Base-by-base conservation (phyloP, 1,140 invertebrate species). In the Ostrea denselamellosa region DNA sequence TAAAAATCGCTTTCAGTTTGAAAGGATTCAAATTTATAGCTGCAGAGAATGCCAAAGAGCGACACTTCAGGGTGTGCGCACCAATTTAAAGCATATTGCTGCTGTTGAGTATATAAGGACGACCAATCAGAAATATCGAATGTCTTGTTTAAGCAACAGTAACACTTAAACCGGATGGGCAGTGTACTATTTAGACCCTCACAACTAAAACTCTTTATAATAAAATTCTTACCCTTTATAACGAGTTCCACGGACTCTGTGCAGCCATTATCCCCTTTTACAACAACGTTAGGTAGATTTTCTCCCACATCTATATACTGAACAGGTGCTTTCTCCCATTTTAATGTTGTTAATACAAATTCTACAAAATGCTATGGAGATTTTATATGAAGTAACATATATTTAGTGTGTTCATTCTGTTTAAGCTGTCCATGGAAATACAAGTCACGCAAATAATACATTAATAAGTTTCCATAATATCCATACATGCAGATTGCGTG, bases 181-280 rank as follows among this genome's bases (percentile, higher is more conserved):
- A 7, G 0, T 0, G 9, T 51, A 19, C 17, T 19, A 25, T 5
- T 52, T 54, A 81, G 22, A 53, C 19, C 19, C 14, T 10, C 22
- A 10, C 17, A 8, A 34, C 9, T 44, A 22, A 77, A n/a, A 77
- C 8, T 0, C 4, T 9, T 54, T 53, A 14, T 22, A 12, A 19
- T 28, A 12, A n/a, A 51, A 62, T 17, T 22, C 62, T 52, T 54
- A 89, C 86, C 88, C 62, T 87, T 22, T 52, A 87, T 28, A 81
- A 28, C 87, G 0, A 89, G 8, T n/a, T 52, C 56, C 28, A 89
- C 19, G n/a, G 58, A 22, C n/a, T 86, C 88, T 25, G 85, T 87
- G 71, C 88, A 89, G n/a, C 85, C 88, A n/a, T 53, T 25, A 28
- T 86, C 86, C n/a, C 82, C 88, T 56, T 52, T 85, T 14, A 89